Conservation (phyloP, 2,113 vertebrate species). For the Camelus dromedarius region DNA sequence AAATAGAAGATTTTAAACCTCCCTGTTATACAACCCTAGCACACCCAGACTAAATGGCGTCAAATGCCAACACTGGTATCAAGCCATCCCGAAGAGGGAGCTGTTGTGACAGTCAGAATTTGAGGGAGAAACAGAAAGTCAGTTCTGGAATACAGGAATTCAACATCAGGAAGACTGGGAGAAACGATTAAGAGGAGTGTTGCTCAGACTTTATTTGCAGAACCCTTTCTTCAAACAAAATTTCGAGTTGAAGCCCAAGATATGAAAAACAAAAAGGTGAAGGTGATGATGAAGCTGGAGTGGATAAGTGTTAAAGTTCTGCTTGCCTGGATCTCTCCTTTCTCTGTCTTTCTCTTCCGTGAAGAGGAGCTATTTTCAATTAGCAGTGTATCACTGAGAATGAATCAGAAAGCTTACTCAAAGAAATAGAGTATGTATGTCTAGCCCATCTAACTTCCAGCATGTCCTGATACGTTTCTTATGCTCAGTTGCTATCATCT, state of each 20-base stretch:
- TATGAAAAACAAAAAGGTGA: not conserved
- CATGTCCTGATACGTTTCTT: not conserved
- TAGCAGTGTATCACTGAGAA: not conserved
- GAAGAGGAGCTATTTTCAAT: slow-evolving; percentile 12
- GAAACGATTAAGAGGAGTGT: not conserved
- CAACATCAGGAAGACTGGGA: not conserved
- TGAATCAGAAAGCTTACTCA: slow-evolving; percentile 35
- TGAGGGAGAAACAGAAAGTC: slow-evolving; percentile 19
- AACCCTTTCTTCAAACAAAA: not conserved
- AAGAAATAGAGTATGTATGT: not conserved
- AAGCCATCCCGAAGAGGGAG: not conserved
- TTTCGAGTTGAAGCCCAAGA: not conserved
- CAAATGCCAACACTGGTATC: not conserved
- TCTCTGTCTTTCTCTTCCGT: not conserved
- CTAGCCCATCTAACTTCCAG: not conserved
- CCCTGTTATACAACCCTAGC: not conserved
- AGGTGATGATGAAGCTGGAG: not conserved
- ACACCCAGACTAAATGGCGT: not conserved
- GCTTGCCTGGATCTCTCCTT: not conserved
- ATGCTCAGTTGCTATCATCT: not conserved
- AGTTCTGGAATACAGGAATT: not conserved
- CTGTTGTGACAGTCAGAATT: not conserved
- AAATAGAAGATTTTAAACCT: not conserved
- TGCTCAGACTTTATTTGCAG: not conserved
- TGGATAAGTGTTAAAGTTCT: not conserved